phyloP scores from a whole-genome alignment of 2,113 vertebrate genomes.

The Indicator maculatus region DNA sequence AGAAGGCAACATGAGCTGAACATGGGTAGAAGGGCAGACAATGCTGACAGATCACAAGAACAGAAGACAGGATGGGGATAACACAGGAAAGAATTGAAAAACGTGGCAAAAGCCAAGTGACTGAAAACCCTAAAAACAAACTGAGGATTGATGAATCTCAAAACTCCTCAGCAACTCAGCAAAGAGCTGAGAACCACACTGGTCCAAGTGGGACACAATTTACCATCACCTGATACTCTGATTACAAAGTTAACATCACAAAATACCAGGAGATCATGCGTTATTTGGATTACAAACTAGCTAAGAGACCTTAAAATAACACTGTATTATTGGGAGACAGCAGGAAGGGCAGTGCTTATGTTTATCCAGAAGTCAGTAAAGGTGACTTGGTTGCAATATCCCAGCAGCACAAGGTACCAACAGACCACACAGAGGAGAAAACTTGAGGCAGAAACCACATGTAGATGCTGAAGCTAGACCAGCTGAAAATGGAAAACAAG shows the following conservation, averaged over 20 bases:
- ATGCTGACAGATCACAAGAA: neutral
- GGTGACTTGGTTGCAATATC: neutral
- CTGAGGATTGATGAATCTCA: neutral
- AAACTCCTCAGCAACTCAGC: neutral
- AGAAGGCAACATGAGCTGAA: neutral
- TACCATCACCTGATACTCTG: neutral
- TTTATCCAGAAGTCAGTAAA: neutral
- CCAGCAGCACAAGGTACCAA: neutral
- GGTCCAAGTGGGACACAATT: neutral
- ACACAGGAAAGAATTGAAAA: neutral
- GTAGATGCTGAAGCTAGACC: neutral
- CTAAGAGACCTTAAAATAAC: neutral
- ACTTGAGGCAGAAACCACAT: neutral
- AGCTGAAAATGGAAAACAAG: neutral
- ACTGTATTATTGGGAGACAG: neutral
- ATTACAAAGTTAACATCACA: neutral
- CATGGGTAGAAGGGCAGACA: neutral
- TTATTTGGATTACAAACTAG: neutral
- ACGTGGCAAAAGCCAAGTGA: neutral
- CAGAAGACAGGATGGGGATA: accelerated
- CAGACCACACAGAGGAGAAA: neutral
- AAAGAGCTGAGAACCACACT: neutral
- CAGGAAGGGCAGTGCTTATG: neutral
- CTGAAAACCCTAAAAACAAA: neutral
- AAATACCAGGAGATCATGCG: neutral